These are phyloP conservation scores for Lacerta bilineata DNA, from an alignment of 2,797 vertebrate species.

Conservation along the genomic window DNA sequence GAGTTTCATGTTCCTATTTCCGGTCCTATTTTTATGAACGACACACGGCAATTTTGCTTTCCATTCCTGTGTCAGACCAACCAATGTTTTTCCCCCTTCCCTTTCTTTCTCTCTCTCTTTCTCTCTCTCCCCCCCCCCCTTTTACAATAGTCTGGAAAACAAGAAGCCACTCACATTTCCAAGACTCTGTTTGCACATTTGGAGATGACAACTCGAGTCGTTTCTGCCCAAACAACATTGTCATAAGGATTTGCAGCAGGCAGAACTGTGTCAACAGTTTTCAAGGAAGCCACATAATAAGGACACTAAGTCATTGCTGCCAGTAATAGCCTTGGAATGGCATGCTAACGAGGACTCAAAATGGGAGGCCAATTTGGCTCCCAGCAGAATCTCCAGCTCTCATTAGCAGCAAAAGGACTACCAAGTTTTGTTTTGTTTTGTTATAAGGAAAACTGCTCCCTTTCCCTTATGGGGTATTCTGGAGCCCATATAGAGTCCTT, in stretches of 20 bases:
- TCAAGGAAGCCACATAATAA: neutral
- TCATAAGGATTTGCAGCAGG: neutral
- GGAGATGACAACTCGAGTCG: neutral
- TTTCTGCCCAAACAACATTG: neutral
- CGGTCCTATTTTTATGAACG: neutral
- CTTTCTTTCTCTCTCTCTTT: neutral
- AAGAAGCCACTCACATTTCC: neutral
- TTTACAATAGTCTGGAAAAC: neutral
- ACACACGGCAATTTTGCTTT: neutral
- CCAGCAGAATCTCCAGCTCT: neutral
- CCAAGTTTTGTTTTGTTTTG: neutral
- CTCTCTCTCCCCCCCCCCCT: too few relatives aligned
- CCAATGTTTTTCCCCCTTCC: fast-evolving
- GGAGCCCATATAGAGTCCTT: too few relatives aligned
- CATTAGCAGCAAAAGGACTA: neutral
- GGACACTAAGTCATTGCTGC: neutral
- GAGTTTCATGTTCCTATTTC: neutral
- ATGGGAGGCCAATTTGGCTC: neutral
- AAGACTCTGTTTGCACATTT: neutral
- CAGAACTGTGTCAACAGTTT: neutral
- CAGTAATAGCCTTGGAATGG: fast-evolving
- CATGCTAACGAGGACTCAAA: slow-evolving; percentile 25
- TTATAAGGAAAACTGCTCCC: too few relatives aligned
- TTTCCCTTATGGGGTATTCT: too few relatives aligned
- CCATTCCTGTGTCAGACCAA: slow-evolving; percentile 1